A percentile compares a stretch with the other conserved stretches of the same genome.
Conservation (phyloP, 2,888 invertebrate genomes). For the Augochlorella aurata region DNA sequence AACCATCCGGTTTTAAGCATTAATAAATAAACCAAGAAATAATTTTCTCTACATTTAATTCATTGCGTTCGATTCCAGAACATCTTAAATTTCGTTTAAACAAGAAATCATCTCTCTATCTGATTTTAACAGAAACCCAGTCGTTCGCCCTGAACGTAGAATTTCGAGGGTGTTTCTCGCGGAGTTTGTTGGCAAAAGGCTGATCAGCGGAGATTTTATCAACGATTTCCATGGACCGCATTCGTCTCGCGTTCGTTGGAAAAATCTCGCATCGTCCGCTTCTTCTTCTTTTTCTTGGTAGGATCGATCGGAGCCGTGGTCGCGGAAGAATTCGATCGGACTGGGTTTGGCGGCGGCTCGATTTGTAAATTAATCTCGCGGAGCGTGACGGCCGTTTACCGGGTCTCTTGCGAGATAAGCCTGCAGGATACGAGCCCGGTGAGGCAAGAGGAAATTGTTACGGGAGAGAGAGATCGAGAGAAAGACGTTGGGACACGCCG, state of each 20-base stretch:
- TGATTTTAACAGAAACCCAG: too few relatives aligned
- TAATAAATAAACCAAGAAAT: too few relatives aligned
- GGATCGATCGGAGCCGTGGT: slow-evolving; percentile 16
- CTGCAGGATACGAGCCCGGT: slow-evolving; percentile 34
- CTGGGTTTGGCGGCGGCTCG: slow-evolving; percentile 10
- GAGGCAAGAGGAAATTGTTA: slow-evolving; percentile 34
- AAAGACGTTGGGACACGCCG: slow-evolving; percentile 5
- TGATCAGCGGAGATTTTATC: slow-evolving; percentile 6
- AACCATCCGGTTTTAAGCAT: too few relatives aligned
- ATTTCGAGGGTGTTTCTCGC: neutral
- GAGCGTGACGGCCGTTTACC: slow-evolving; percentile 56
- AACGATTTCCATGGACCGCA: neutral
- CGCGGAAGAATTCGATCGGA: slow-evolving; percentile 33
- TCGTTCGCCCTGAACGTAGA: too few relatives aligned
- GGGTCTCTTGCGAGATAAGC: slow-evolving; percentile 42
- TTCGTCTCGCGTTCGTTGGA: neutral
- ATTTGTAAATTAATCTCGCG: slow-evolving; percentile 55
- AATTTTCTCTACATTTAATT: too few relatives aligned
- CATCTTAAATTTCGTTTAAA: too few relatives aligned
- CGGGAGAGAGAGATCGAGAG: slow-evolving; percentile 17
- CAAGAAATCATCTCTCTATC: too few relatives aligned
- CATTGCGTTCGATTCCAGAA: too few relatives aligned
- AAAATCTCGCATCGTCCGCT: too few relatives aligned
- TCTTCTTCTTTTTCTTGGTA: too few relatives aligned
- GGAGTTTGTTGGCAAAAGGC: slow-evolving; percentile 6